These are phyloP conservation scores for Drosophila hydei DNA, from an alignment of 1,140 invertebrate genomes.

Conservation along the genomic window DNA sequence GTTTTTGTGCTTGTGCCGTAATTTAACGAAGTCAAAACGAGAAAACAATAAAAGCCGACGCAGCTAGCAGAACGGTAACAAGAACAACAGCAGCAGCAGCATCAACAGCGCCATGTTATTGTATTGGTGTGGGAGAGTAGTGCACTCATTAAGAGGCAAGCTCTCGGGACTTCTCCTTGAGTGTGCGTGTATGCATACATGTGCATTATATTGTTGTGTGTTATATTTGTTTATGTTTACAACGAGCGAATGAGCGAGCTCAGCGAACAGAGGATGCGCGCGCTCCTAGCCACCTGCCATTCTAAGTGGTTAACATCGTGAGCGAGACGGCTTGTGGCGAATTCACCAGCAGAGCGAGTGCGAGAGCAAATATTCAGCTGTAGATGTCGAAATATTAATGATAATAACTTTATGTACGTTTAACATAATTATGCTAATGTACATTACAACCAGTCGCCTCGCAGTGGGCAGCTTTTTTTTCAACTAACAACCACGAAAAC, in stretches of 20 bases:
- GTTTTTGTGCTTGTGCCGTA: constrained; percentile 81
- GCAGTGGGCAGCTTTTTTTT: constrained; percentile 8
- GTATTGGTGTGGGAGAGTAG: constrained; percentile 30
- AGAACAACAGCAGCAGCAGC: constrained; percentile 25
- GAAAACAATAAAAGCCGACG: constrained; percentile 77
- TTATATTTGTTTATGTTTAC: constrained; percentile 45
- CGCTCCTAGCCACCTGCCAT: constrained; percentile 52
- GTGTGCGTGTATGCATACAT: constrained; percentile 16
- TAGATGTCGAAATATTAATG: constrained; percentile 19
- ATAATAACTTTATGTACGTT: constrained; percentile 4
- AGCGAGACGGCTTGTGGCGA: constrained; percentile 43
- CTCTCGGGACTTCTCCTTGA: constrained; percentile 15
- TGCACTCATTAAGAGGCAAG: constrained; percentile 43
- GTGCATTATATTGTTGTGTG: constrained; percentile 42
- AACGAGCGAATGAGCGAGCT: constrained; percentile 48
- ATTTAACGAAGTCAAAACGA: constrained; percentile 82
- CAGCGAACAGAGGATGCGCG: constrained; percentile 63
- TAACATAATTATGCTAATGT: constrained; percentile 29
- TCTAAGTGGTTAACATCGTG: constrained; percentile 40
- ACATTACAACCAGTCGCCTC: constrained; percentile 3
- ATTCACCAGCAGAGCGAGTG: constrained; percentile 14
- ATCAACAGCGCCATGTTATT: constrained; percentile 4
- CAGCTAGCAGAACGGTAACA: constrained; percentile 45
- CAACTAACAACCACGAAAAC: too few species aligned
- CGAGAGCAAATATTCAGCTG: constrained; percentile 13